Base-by-base conservation (phyloP, 2,113 vertebrate species). In the Capricornis sumatraensis region DNA sequence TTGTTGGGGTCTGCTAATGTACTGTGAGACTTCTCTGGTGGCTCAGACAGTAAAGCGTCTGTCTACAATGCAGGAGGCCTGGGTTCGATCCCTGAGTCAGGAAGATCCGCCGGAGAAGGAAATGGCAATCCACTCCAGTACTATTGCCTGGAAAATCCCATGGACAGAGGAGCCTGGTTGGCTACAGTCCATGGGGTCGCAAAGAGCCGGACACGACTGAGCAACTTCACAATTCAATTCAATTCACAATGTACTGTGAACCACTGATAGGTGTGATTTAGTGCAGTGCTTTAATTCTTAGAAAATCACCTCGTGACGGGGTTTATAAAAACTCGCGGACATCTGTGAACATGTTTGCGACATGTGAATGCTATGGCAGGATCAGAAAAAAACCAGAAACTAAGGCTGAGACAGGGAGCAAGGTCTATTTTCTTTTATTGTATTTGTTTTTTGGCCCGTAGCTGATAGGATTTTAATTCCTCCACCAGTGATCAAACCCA, bases 181-280 rank as follows among this genome's bases (percentile, higher is more conserved):
- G 28, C 28, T 30, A 7, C 27, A 62, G 60, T 30, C 60, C 13
- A 62, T 15, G 60, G 28, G 60, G 28, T 62, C 13, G 2, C 60
- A 62, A 58, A 58, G 60, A 62, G 60, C 15, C 0, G 13, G 13
- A 62, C 60, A 30, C 14, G 6, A 15, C 60, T 62, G 60, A 62
- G 60, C 6, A 6, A 62, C 28, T 30, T 62, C 28, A 62, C 58
- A 30, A 2, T 62, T 58, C 57, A 57, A 4, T 57, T 28, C 27
- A 30, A 1, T 62, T 28, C 58, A 28, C 58, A 28, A 0, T n/a
- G 64, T 67, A 2, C 33, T n/a, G 62, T 3, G 67, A 50, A 8
- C 52, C n/a, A 0, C 11, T 11, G 1, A 40, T 3, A 58, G n/a
- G 12, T 12, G 15, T 11, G 2, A 23, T 6, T 5, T 3, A 40